Conservation (phyloP, 2,113 vertebrate genomes). For the Xenopus laevis region DNA sequence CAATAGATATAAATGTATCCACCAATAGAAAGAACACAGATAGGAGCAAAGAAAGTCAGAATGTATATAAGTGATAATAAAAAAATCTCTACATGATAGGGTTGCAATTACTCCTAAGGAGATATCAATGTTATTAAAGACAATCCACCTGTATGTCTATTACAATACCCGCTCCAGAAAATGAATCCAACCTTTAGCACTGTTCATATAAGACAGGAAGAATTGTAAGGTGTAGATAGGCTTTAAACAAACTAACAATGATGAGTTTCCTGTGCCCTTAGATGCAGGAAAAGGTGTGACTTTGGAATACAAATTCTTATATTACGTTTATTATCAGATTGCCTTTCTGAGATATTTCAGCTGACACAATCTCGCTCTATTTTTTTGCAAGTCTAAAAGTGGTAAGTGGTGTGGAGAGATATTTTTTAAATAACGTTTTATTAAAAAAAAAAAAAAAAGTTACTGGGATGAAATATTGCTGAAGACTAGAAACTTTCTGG, state of each 20-base stretch:
- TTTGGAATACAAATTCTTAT: conserved; percentile 65
- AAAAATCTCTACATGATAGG: neutral
- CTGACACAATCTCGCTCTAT: conserved; percentile 59
- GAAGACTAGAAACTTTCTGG: no score
- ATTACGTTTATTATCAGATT: conserved; percentile 63
- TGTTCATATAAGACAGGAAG: conserved; percentile 76
- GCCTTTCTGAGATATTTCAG: conserved; percentile 59
- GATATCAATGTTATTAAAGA: no score
- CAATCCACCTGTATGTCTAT: no score
- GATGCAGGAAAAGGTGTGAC: conserved; percentile 68
- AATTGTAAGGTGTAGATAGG: conserved; percentile 68
- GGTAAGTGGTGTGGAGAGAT: conserved; percentile 53
- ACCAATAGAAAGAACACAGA: no score
- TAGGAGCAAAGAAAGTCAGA: no score
- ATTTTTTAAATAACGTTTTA: conserved; percentile 43
- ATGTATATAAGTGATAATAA: no score
- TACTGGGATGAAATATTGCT: no score
- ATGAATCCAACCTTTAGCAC: conserved; percentile 65
- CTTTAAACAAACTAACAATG: conserved; percentile 63
- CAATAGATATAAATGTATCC: no score
- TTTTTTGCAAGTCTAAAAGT: conserved; percentile 63
- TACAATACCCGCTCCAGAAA: no score
- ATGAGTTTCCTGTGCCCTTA: conserved; percentile 71
- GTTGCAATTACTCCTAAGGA: no score
- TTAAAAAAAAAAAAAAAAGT: no score